Evolutionary conservation across 1,140 invertebrate species (phyloP).

Genomic region (Rhynchophorus ferrugineus): DNA sequence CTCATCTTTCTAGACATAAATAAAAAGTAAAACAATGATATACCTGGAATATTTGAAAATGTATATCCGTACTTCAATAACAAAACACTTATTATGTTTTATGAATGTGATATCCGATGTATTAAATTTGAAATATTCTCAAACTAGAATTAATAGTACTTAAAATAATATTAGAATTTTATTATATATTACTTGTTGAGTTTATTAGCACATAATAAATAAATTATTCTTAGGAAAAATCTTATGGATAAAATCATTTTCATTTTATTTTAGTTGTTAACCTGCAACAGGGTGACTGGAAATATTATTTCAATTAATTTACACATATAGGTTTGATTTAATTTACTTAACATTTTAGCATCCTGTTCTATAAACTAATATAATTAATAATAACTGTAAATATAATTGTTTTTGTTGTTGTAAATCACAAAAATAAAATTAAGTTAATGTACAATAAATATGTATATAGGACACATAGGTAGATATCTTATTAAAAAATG

Average conservation of each 20-base stretch:
- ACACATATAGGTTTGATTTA: no score
- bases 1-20: neutral
- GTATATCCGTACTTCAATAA: neutral
- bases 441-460: neutral
- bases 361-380: no score
- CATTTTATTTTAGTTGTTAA: no score
- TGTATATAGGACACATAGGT: neutral
- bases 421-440: neutral
- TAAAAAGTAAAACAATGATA: no score
- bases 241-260: no score
- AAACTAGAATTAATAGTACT: neutral
- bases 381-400: neutral
- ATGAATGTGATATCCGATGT: neutral
- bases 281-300: no score
- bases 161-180: neutral
- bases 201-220: neutral
- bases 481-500: neutral
- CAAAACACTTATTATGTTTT: neutral
- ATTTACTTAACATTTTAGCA: no score
- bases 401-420: neutral
- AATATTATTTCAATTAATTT: no score
- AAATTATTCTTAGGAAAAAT: no score
- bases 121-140: neutral
- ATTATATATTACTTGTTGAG: neutral
- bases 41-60: no score